phyloP scores from a whole-genome alignment of 2,888 invertebrate species.

The Formica aserva region DNA sequence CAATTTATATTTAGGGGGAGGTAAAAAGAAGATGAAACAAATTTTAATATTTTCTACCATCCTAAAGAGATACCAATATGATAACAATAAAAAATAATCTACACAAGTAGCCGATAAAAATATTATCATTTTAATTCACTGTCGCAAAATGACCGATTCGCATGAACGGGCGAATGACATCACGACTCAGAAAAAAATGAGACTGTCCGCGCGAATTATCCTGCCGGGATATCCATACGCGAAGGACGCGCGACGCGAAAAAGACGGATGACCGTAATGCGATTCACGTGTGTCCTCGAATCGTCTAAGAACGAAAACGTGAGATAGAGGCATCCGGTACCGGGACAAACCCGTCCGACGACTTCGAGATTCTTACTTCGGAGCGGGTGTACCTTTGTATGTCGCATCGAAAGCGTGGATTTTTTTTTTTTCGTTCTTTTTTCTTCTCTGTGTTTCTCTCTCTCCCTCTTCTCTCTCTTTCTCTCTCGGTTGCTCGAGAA shows the following conservation, averaged over 20 bases:
- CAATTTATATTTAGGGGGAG: background rate
- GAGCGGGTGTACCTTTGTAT: constrained; percentile 56
- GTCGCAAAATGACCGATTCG: background rate
- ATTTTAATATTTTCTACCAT: background rate
- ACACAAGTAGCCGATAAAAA: background rate
- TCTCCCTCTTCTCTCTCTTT: background rate
- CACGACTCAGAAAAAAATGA: background rate
- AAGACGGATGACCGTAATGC: constrained; percentile 54
- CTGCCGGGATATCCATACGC: constrained; percentile 20
- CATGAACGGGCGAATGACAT: constrained; percentile 2
- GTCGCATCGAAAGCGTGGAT: constrained; percentile 54
- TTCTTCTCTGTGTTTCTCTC: background rate
- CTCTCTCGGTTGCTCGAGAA: constrained; percentile 17
- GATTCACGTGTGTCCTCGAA: constrained; percentile 54
- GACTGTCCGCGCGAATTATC: constrained; percentile 35
- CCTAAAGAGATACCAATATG: background rate
- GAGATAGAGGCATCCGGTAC: constrained; percentile 59
- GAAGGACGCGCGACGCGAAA: constrained; percentile 30
- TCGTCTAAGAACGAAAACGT: constrained; percentile 59
- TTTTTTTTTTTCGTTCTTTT: constrained; percentile 46
- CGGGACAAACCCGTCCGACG: constrained; percentile 63
- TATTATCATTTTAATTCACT: background rate
- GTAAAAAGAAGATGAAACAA: background rate
- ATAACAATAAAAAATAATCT: background rate
- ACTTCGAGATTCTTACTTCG: constrained; percentile 59